Percentiles rank a stretch among this genome's conserved stretches.
These are phyloP conservation scores for Tetragonula clypearis DNA, from an alignment of 1,140 invertebrate species.

Conservation along the genomic window DNA sequence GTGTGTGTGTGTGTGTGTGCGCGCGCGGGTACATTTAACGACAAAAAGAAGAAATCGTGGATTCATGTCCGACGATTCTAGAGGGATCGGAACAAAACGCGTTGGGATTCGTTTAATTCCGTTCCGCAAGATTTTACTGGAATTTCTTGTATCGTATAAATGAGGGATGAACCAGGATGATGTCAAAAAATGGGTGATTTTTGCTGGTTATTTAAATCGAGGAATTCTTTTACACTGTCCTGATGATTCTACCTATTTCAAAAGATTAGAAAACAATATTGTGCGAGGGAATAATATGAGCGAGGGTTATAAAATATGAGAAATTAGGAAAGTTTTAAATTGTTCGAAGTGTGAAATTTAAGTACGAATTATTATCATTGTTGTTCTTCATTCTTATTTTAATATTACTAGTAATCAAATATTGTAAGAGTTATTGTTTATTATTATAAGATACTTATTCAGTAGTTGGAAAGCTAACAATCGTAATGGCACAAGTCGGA, in stretches of 20 bases:
- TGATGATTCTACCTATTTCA: neutral
- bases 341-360: too few relatives aligned
- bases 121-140: constrained; percentile 65
- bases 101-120: constrained; percentile 62
- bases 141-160: neutral
- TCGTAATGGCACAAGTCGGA: too few relatives aligned
- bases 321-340: too few relatives aligned
- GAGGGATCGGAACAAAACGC: neutral
- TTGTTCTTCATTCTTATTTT: too few relatives aligned
- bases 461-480: too few relatives aligned
- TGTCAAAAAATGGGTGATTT: neutral
- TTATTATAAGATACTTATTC: too few relatives aligned
- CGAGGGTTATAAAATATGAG: too few relatives aligned
- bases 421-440: too few relatives aligned
- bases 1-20: constrained; percentile 36
- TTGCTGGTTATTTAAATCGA: neutral
- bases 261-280: neutral
- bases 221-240: neutral
- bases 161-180: neutral
- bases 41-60: neutral
- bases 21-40: constrained; percentile 35
- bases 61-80: neutral
- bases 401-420: too few relatives aligned
- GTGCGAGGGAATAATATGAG: too few relatives aligned
- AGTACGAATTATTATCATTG: too few relatives aligned